Base-by-base conservation (phyloP, 1,140 invertebrate genomes). In the Paracyclopina nana region DNA sequence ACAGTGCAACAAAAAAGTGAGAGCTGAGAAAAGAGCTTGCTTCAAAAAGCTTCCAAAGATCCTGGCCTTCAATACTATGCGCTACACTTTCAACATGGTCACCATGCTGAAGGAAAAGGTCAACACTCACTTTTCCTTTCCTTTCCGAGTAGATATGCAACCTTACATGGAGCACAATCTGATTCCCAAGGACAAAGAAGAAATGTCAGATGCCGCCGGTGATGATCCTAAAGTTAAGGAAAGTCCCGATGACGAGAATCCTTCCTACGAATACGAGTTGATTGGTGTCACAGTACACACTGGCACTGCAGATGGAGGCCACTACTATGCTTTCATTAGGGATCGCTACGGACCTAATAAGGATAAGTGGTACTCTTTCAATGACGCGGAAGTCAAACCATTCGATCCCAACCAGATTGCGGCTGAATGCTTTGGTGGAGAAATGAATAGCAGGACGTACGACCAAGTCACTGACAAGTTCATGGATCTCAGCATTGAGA, bases 91-190 rank as follows among this genome's bases (percentile, higher is more conserved):
- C 61, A 94, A 94, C 63, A 92, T 94, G 87, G 73, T 90, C 0
- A 94, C 88, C 0, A 92, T 94, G 86, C 70, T 86, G 8, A 92
- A 92, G 60, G 90, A 95, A 63, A 95, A 94, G 63, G 86, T 94
- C 0, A 94, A 94, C 63, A 94, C 87, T 0, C 87, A 92, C 60
- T 95, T 94, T 62, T 91, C 86, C n/a, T 95, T 94, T 66, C 88
- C 88, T 0, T 71, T 92, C 61, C 68, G 79, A 43, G 67, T 94
- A 0, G 86, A 92, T 61, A 94, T 95, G 88, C 79, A 81, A 0
- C 80, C 81, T 12, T 95, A 94, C 61, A 82, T 92, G 53, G 88
- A 94, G 61, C 84, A 86, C 61, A 84, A 86, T 59, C 66, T 94
- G 0, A 87, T 94, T 75, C 80, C 82, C 16, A 24, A 38, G 9